phyloP scores from a whole-genome alignment of 53 echinoderm and acorn worm genomes.

The Echinometra lucunter region DNA sequence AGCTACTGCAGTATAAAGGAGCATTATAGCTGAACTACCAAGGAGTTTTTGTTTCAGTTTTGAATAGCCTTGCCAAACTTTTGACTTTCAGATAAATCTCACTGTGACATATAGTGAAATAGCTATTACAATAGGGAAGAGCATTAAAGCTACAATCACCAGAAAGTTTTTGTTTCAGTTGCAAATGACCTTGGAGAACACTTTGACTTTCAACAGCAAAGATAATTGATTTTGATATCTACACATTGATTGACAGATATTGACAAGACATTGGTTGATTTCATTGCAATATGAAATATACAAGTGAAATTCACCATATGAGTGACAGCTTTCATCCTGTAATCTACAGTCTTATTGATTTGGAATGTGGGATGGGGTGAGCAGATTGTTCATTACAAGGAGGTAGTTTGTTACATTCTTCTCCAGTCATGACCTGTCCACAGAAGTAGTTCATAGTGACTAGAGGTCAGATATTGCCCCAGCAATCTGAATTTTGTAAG shows the following conservation, averaged over 20 bases:
- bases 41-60: no score
- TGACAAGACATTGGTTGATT: not conserved
- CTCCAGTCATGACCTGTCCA: not conserved
- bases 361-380: not conserved
- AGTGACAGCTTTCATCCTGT: not conserved
- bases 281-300: not conserved
- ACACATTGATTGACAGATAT: not conserved
- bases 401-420: slow-evolving; percentile 5
- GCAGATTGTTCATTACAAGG: not conserved
- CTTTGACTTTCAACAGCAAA: not conserved
- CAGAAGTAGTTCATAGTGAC: not conserved
- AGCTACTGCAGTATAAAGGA: no score
- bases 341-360: not conserved
- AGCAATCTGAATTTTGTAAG: not conserved
- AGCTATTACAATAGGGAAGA: no score
- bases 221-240: not conserved
- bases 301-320: not conserved
- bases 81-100: no score
- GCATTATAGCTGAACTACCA: no score
- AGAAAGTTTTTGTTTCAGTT: not conserved
- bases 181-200: not conserved
- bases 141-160: no score
- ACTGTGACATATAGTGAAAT: no score
- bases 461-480: not conserved
- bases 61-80: no score